phyloP scores from a whole-genome alignment of 2,113 vertebrate species.

The Phylloscopus whistleri region DNA sequence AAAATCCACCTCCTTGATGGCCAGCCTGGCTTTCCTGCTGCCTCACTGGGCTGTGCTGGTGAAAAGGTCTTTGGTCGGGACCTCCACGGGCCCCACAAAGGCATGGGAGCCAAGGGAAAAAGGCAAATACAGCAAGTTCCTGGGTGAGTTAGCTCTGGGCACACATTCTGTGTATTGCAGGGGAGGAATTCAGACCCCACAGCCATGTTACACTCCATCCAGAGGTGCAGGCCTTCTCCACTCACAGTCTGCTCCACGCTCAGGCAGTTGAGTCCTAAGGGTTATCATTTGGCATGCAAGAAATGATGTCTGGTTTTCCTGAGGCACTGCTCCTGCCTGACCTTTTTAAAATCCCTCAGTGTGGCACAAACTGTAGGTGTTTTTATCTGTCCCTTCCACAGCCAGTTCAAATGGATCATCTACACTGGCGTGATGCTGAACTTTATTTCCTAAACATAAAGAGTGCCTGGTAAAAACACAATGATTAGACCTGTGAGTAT shows the following conservation, averaged over 20 bases:
- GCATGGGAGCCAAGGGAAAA: neutral
- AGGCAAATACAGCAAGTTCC: neutral
- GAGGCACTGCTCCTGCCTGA: neutral
- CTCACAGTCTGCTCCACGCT: neutral
- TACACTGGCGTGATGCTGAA: fast-evolving
- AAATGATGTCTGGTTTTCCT: neutral
- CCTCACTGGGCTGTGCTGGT: fast-evolving
- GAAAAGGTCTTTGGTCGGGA: neutral
- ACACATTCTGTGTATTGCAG: neutral
- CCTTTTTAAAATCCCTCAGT: neutral
- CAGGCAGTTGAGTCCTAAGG: neutral
- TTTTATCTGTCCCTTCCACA: neutral
- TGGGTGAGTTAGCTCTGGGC: neutral
- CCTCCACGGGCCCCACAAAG: fast-evolving
- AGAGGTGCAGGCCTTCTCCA: fast-evolving
- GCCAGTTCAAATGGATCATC: neutral
- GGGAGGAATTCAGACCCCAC: neutral
- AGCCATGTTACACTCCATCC: fast-evolving
- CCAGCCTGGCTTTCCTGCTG: neutral
- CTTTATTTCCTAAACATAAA: neutral
- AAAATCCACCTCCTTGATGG: neutral
- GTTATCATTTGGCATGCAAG: neutral
- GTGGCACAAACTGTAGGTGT: neutral
- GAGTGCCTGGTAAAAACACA: fast-evolving
- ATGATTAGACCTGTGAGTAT: neutral